Evolutionary conservation across 2,113 vertebrate genomes (phyloP).

Genomic region (Atlantisia rogersi): DNA sequence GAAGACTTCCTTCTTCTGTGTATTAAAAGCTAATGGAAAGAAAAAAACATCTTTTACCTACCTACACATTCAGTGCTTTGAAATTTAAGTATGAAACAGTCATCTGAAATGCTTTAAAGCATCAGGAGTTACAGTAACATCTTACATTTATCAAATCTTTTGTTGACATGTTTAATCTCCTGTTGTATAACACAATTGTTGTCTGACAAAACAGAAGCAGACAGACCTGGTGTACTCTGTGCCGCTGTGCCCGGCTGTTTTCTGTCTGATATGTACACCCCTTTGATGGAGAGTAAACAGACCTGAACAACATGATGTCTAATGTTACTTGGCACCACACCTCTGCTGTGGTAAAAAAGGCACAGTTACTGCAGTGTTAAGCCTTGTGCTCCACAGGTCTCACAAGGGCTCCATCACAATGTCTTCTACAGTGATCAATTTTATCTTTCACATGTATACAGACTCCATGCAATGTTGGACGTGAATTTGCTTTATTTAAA

Average conservation of each 20-base stretch:
- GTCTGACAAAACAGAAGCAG: not conserved
- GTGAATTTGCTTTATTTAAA: not conserved
- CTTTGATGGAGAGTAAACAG: not conserved
- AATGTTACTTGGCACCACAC: not conserved
- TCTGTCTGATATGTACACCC: not conserved
- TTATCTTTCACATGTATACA: not conserved
- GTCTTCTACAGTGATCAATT: not conserved
- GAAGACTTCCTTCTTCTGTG: not conserved
- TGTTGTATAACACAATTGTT: not conserved
- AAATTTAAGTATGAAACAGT: not conserved
- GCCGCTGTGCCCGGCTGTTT: not conserved
- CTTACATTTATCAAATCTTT: not conserved
- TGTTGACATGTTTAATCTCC: not conserved
- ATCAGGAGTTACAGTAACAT: not conserved
- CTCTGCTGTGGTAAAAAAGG: not conserved
- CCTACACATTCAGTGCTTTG: not conserved
- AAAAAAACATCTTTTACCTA: not conserved
- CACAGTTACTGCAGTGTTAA: not conserved
- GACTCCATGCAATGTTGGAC: not conserved
- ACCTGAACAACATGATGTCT: not conserved
- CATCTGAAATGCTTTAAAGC: not conserved
- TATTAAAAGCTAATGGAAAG: not conserved
- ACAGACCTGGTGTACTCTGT: not conserved
- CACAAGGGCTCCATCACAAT: not conserved
- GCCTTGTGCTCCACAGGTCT: not conserved